Evolutionary conservation across 2,797 vertebrate genomes (phyloP), one percentile per base, ranked within the genome.

Genomic region (Fistularia tabacaria): DNA sequence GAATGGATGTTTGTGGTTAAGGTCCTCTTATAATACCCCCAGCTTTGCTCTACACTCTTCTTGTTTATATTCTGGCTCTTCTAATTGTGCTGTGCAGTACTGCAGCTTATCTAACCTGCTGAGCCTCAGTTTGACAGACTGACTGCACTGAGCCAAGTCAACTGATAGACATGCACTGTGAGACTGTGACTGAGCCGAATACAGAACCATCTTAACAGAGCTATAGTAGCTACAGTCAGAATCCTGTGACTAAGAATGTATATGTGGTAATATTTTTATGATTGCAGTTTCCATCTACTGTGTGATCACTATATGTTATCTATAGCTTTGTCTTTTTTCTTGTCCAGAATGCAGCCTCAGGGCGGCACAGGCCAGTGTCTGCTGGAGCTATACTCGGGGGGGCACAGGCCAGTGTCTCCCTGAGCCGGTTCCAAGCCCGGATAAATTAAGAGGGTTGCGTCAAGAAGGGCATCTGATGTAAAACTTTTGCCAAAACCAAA

Each of bases 131-230:
- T 61, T 76, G 76, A 76, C 71, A 70, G 82, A 53, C 80, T 58
- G 81, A 53, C 70, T 71, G 72, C 64, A 55, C 52, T 63, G 64
- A 69, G 60, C 73, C 60, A 72, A 69, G 79, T 82, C 72, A 68
- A 79, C 74, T 80, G 79, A 82, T 64, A 65, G 80, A 57, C 48
- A 25, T 25, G 59, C 87, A 85, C 74, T 80, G 78, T 81, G 84
- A 79, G 79, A 61, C 82, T 80, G 79, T 85, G 81, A 83, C 70
- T n/a, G 37, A 51, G 76, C 64, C 76, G 80, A 82, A 89, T 80
- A 88, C 89, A 89, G 85, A 79, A 77, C 9, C 54, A 75, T 73
- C 90, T 90, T 71, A 85, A 74, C 71, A 73, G 71, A 64, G 71
- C 59, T 15, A 61, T 69, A 69, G 72, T 86, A 90, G 88, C 87